phyloP scores from a whole-genome alignment of 2,113 vertebrate species.

The Antigone vipio region DNA sequence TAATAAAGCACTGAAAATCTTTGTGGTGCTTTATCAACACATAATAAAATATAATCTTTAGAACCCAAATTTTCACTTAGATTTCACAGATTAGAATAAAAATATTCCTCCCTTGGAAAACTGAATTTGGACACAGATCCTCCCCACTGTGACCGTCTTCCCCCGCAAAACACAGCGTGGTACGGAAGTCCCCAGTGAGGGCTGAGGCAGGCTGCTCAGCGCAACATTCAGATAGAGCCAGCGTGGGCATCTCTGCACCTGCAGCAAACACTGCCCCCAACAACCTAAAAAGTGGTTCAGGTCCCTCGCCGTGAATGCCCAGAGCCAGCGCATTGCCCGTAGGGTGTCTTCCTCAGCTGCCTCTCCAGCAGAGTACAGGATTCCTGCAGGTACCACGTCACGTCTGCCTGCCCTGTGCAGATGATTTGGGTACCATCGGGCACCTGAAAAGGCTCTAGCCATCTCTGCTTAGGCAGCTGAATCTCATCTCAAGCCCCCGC shows the following conservation, averaged over 20 bases:
- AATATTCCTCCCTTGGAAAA: neutral
- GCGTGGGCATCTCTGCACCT: neutral
- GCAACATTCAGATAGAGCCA: neutral
- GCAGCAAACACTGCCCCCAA: neutral
- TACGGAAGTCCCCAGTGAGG: neutral
- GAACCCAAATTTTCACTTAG: neutral
- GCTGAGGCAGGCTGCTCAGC: neutral
- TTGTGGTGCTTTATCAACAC: neutral
- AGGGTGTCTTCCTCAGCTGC: neutral
- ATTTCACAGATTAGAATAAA: neutral
- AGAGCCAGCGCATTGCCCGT: neutral
- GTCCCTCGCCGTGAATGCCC: accelerated
- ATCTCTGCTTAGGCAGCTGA: neutral
- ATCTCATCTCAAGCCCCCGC: neutral
- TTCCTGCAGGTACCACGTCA: accelerated
- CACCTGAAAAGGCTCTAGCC: neutral
- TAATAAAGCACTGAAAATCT: constrained; percentile 20
- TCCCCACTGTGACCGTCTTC: neutral
- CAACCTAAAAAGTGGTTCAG: neutral
- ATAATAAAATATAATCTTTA: neutral
- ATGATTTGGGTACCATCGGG: neutral
- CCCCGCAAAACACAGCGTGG: accelerated
- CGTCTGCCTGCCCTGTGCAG: accelerated
- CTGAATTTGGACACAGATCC: neutral
- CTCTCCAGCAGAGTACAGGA: neutral